Evolutionary conservation across 2,888 invertebrate species (phyloP), one percentile per base, ranked within the genome.

Genomic region (Ariolimax columbianus): DNA sequence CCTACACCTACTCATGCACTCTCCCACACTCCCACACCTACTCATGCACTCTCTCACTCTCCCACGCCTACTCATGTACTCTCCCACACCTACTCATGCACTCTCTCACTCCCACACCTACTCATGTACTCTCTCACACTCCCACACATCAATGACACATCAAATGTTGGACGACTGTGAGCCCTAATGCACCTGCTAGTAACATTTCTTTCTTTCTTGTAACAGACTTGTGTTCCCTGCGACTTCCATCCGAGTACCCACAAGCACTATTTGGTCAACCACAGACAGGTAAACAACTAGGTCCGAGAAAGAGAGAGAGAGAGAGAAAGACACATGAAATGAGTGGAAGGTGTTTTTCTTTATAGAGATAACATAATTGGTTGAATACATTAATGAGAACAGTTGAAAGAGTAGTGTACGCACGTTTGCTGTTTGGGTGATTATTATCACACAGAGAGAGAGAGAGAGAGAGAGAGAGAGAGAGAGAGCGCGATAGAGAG

Each of bases 161-260:
- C 47, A 47, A 11, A 47, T n/a, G n/a, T n/a, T n/a, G n/a, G n/a
- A n/a, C n/a, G n/a, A n/a, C n/a, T n/a, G n/a, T n/a, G n/a, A n/a
- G n/a, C n/a, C n/a, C n/a, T n/a, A n/a, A n/a, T n/a, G n/a, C n/a
- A n/a, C n/a, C n/a, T n/a, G n/a, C n/a, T n/a, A 47, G 7, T 11
- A 55, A 55, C 23, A 17, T 55, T 7, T 55, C 14, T 30, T 30
- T 14, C n/a, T 75, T 75, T 17, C 11, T 73, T 11, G 19, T 47
- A 14, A n/a, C 66, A 79, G 79, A 79, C 7, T 33, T 79, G 6
- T 79, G 79, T 47, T 79, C 68, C 2, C n/a, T 23, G 11, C n/a
- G 66, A 36, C 7, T 79, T 40, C 40, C 79, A n/a, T 59, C 79
- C 1, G 79, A 79, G 6, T 79, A 79, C 30, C 79, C 43, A 36